Evolutionary conservation across 2,888 invertebrate species (phyloP).

Genomic region (Cosmopolites sordidus): DNA sequence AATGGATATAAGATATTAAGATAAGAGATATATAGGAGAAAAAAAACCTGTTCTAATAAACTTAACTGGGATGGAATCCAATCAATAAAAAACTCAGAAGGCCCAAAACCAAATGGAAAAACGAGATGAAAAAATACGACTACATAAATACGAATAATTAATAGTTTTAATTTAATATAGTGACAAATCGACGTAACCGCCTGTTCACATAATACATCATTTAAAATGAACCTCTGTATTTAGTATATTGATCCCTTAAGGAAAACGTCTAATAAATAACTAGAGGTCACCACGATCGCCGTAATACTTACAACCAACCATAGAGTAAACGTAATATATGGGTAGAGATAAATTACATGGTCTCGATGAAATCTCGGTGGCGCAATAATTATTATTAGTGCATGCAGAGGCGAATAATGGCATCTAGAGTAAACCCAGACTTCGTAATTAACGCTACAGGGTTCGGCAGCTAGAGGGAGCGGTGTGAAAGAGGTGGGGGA

Average conservation of each 20-base stretch:
- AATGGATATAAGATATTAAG: too few species aligned
- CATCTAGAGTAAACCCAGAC: constrained; percentile 8
- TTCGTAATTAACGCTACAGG: constrained; percentile 8
- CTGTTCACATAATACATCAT: too few species aligned
- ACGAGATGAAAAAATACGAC: too few species aligned
- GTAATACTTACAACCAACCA: constrained; percentile 7
- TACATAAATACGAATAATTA: too few species aligned
- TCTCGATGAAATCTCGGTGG: constrained; percentile 8
- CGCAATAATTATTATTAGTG: constrained; percentile 15
- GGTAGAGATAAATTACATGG: constrained; percentile 9
- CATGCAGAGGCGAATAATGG: constrained; percentile 12
- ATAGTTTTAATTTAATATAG: too few species aligned
- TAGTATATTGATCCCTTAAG: constrained; percentile 2
- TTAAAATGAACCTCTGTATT: too few species aligned
- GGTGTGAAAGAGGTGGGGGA: not conserved
- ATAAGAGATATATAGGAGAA: too few species aligned
- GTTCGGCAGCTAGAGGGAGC: not conserved
- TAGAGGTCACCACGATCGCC: constrained; percentile 1
- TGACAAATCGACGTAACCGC: too few species aligned
- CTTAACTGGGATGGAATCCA: too few species aligned
- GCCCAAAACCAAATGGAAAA: too few species aligned
- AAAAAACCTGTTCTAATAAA: too few species aligned
- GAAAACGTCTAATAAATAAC: constrained; percentile 1
- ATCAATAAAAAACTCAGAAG: too few species aligned
- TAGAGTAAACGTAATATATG: constrained; percentile 8